phyloP scores from a whole-genome alignment of 2,113 vertebrate genomes.

The Columba livia region DNA sequence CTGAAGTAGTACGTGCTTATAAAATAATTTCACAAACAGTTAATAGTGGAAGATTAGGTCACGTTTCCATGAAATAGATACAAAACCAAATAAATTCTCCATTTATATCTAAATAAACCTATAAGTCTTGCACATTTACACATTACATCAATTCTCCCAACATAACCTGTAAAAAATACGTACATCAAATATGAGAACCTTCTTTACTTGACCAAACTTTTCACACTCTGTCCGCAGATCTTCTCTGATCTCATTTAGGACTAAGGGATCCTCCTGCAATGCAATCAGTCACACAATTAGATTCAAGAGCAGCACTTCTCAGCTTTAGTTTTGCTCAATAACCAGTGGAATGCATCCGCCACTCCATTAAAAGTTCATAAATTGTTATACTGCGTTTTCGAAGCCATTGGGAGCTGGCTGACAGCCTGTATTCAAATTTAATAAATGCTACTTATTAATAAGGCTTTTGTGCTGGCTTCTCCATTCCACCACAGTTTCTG shows the following conservation, averaged over 20 bases:
- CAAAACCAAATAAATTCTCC: background rate
- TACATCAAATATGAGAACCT: conserved; percentile 97
- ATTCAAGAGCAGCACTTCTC: background rate
- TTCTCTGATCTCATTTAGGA: conserved; percentile 94
- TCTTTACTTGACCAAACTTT: conserved; percentile 95
- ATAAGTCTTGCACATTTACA: background rate
- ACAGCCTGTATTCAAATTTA: background rate
- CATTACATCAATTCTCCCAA: background rate
- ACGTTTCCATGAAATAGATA: background rate
- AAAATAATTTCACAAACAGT: background rate
- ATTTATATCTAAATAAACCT: background rate
- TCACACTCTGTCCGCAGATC: conserved; percentile 93
- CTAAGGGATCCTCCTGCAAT: conserved; percentile 92
- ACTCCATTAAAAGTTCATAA: background rate
- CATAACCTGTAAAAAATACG: conserved; percentile 50
- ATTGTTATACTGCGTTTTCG: background rate
- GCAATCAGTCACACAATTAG: background rate
- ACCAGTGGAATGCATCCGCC: background rate
- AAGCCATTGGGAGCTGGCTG: background rate
- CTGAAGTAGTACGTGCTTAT: background rate
- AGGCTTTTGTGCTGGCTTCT: background rate
- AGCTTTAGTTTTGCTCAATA: background rate
- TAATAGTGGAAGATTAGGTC: background rate
- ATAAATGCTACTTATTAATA: background rate
- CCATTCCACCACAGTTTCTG: background rate